Base-by-base conservation (phyloP, 2,797 vertebrate species). In the Acanthopagrus latus region DNA sequence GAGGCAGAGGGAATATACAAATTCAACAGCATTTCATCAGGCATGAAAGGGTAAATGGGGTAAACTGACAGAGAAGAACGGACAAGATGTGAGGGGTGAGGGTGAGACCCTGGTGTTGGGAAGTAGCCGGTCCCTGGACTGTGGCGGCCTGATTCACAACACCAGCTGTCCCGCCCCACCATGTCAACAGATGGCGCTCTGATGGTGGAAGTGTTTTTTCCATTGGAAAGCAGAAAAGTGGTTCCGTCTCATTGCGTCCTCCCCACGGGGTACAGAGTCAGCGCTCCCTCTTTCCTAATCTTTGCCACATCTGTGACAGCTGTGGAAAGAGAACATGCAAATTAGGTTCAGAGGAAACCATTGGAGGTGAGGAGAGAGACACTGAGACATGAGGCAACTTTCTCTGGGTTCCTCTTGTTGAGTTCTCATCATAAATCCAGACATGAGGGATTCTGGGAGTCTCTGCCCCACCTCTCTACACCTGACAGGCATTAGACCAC, bases 121-220 rank as follows among this genome's bases (percentile, higher is more conserved):
- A 98, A 98, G 97, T 97, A 98, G 97, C 97, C 97, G 97, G 93
- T 97, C 94, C 96, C 82, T 88, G 73, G 93, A 93, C 92, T 96
- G 93, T 86, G 89, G 94, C 97, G 97, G 97, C 97, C 97, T 98
- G 97, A 98, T 98, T 98, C 97, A 98, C 97, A 98, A 98, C 97
- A 98, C 97, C 97, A 98, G 97, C 97, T 98, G 97, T 93, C 95
- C 95, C 96, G 86, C 97, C 55, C 78, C 93, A 97, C 97, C 96
- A 6, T 82, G 79, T 85, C 92, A 89, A 84, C 81, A 92, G 92
- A 88, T 85, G 91, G 86, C 86, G 66, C 84, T 90, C 76, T 84
- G 69, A 71, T n/a, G 80, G 74, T 59, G 72, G 29, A 76, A 52
- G 74, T 38, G 33, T 27, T 57, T 57, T 57, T 44, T 48, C 76